These are phyloP conservation scores for Meriones unguiculatus DNA, from an alignment of 2,113 vertebrate species.

Conservation along the genomic window DNA sequence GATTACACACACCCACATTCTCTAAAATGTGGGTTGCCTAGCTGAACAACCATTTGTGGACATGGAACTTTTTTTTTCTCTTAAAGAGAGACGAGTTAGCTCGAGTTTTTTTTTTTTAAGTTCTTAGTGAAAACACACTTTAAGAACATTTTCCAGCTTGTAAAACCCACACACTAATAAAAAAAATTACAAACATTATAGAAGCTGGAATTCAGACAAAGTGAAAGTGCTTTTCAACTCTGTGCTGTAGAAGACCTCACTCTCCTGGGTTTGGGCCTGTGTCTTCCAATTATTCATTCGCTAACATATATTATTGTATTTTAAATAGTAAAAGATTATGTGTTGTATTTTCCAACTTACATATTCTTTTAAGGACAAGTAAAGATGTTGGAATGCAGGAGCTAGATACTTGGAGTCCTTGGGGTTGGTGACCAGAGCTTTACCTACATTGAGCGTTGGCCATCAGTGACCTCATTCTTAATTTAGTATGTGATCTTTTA, in stretches of 20 bases:
- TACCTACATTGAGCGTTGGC: slow-evolving; percentile 7
- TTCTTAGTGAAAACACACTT: slow-evolving; percentile 54
- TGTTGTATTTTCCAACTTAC: neutral
- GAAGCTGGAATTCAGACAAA: slow-evolving; percentile 58
- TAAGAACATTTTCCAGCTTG: slow-evolving; percentile 52
- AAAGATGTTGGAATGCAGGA: slow-evolving; percentile 1
- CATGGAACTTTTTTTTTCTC: neutral
- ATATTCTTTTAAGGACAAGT: slow-evolving; percentile 17
- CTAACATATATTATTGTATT: neutral
- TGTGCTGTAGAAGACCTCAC: neutral
- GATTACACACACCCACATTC: slow-evolving; percentile 22
- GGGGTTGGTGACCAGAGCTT: neutral
- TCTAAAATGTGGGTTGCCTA: slow-evolving; percentile 47
- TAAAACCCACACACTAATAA: slow-evolving; percentile 58
- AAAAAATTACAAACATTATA: slow-evolving; percentile 21
- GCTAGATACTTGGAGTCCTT: neutral
- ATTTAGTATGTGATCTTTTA: slow-evolving; percentile 48
- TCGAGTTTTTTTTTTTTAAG: slow-evolving; percentile 17
- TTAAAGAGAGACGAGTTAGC: neutral
- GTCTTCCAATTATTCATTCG: neutral
- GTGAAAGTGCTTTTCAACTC: slow-evolving; percentile 26
- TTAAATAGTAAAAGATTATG: slow-evolving; percentile 4
- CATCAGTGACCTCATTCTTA: slow-evolving; percentile 49
- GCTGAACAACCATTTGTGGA: neutral
- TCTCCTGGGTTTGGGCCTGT: neutral